A percentile compares a stretch with the other conserved stretches of the same genome.
These are phyloP conservation scores for Hippolais icterina DNA, from an alignment of 2,113 vertebrate genomes.

Conservation along the genomic window DNA sequence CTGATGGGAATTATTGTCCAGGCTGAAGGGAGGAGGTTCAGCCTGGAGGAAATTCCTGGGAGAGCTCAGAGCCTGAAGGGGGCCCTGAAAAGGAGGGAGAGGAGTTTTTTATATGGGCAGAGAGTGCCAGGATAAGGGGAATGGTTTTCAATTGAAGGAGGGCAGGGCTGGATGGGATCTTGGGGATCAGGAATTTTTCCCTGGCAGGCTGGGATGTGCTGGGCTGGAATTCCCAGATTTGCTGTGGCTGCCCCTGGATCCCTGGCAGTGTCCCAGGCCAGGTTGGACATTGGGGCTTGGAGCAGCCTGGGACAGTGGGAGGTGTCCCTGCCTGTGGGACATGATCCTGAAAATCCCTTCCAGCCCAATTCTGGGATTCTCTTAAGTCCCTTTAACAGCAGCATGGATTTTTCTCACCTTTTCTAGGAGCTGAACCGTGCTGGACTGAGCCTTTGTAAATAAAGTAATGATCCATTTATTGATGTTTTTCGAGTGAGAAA, in stretches of 20 bases:
- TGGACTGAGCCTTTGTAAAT: not conserved
- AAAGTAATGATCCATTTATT: not conserved
- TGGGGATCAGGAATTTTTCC: not conserved
- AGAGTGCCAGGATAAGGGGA: not conserved
- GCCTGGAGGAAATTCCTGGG: not conserved
- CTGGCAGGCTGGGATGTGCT: not conserved
- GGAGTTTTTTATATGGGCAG: not conserved
- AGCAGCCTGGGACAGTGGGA: not conserved
- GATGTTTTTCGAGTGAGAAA: not conserved
- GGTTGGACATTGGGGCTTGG: not conserved
- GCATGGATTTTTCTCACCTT: not conserved
- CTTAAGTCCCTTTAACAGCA: not conserved
- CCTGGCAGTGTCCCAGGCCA: not conserved
- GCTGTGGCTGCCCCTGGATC: not conserved
- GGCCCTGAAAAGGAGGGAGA: not conserved
- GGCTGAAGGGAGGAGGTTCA: not conserved
- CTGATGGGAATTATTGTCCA: not conserved
- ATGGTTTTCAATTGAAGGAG: not conserved
- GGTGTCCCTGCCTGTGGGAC: not conserved
- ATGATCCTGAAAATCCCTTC: not conserved
- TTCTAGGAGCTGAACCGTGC: not conserved
- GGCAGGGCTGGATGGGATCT: accelerated
- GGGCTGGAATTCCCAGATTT: not conserved
- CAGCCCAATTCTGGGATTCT: not conserved
- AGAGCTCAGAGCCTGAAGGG: not conserved